These are phyloP conservation scores for Prunella fulvescens DNA, from an alignment of 2,113 vertebrate genomes.

Conservation along the genomic window DNA sequence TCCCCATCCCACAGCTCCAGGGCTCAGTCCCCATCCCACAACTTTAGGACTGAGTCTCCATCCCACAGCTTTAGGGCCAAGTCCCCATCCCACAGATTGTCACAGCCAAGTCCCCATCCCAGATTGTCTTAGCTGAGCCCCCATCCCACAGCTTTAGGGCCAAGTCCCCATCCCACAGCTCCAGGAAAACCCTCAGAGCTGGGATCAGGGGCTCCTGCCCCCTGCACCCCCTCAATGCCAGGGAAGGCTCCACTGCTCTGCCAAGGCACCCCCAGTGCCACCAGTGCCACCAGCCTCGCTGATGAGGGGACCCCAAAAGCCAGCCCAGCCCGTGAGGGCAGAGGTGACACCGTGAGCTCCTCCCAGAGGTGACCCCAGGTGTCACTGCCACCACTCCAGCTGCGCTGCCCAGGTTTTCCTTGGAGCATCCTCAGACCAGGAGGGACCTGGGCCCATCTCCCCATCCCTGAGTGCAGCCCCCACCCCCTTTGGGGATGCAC, in stretches of 20 bases:
- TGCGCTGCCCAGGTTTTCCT: accelerated
- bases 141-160: background rate
- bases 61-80: too few relatives aligned
- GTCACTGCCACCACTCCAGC: background rate
- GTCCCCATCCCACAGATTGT: background rate
- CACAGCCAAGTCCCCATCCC: background rate
- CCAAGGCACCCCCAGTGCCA: background rate
- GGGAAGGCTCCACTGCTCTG: accelerated
- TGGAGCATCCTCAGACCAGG: accelerated
- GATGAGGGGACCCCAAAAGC: background rate
- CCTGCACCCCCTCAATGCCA: background rate
- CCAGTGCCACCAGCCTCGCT: background rate
- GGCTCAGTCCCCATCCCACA: too few relatives aligned
- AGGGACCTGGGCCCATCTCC: too few relatives aligned
- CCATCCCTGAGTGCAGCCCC: background rate
- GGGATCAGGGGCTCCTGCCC: background rate
- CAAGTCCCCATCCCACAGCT: background rate
- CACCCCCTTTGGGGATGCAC: accelerated
- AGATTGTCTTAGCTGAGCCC: background rate
- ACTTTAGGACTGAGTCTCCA: too few relatives aligned
- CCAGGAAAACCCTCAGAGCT: background rate
- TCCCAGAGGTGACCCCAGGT: background rate
- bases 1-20: too few relatives aligned
- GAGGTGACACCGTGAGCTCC: background rate
- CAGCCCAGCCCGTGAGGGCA: background rate